Percentiles rank a stretch among this genome's conserved stretches.
phyloP scores from a whole-genome alignment of 2,888 invertebrate species.

The Heliconius ethilla region DNA sequence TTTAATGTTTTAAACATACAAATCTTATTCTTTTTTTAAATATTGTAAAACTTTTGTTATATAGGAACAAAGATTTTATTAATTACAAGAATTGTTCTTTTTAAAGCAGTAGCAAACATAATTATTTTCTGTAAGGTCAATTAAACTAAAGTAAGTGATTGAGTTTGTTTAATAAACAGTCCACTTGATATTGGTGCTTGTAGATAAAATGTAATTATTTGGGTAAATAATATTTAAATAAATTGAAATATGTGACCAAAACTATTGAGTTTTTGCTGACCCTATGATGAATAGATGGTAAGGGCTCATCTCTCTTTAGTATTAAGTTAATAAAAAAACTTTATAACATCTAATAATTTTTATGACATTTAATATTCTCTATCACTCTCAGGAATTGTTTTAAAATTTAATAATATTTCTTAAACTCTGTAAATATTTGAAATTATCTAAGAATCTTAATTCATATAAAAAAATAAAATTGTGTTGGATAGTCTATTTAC shows the following conservation, averaged over 20 bases:
- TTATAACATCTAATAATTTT: background rate
- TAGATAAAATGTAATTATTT: constrained; percentile 55
- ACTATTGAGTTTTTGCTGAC: background rate
- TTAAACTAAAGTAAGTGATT: constrained; percentile 32
- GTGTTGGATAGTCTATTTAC: too few relatives aligned
- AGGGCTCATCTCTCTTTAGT: background rate
- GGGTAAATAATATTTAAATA: constrained; percentile 20
- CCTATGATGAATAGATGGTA: background rate
- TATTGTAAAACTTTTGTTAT: background rate
- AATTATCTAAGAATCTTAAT: background rate
- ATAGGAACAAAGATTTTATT: too few relatives aligned
- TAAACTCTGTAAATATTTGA: background rate
- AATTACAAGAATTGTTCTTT: background rate
- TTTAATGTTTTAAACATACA: background rate
- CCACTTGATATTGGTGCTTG: constrained; percentile 70
- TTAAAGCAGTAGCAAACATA: constrained; percentile 13
- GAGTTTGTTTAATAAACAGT: constrained; percentile 49
- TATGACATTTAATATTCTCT: constrained; percentile 4
- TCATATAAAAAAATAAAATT: too few relatives aligned
- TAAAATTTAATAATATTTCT: background rate
- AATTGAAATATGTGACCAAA: background rate
- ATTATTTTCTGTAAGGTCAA: constrained; percentile 32
- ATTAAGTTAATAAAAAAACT: background rate
- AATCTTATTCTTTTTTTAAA: background rate
- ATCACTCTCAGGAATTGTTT: background rate